phyloP scores from a whole-genome alignment of 2,113 vertebrate species.

The Phrynosoma blainvillii region DNA sequence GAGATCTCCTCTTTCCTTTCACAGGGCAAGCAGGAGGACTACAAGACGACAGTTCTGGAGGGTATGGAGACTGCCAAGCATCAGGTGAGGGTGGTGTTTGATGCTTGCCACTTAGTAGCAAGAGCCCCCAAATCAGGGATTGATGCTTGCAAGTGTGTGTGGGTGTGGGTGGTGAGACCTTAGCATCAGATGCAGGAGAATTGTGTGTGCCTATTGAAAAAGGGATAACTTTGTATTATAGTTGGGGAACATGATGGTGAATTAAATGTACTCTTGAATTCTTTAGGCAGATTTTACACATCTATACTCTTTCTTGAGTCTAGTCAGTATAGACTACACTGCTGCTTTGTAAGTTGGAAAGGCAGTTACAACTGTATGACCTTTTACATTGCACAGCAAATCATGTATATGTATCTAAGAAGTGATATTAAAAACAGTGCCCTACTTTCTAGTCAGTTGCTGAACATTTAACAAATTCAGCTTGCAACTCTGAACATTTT shows the following conservation, averaged over 20 bases:
- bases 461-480: neutral
- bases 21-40: slow-evolving; percentile 88
- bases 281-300: slow-evolving; percentile 79
- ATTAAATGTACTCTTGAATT: slow-evolving; percentile 48
- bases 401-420: neutral
- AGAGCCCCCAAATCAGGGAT: slow-evolving; percentile 78
- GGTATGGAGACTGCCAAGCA: slow-evolving; percentile 88
- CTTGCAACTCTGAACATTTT: neutral
- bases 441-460: neutral
- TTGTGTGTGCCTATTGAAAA: slow-evolving; percentile 31
- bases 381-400: slow-evolving; percentile 49
- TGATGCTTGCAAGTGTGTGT: slow-evolving; percentile 78
- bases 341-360: slow-evolving; percentile 13
- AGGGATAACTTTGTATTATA: slow-evolving; percentile 21
- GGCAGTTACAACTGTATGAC: slow-evolving; percentile 29
- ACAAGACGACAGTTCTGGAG: slow-evolving; percentile 87
- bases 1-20: slow-evolving; percentile 88
- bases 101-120: slow-evolving; percentile 82
- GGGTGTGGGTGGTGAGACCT: slow-evolving; percentile 62
- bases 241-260: neutral
- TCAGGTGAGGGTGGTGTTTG: slow-evolving; percentile 86
- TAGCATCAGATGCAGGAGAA: slow-evolving; percentile 62
- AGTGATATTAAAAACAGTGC: neutral
- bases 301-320: slow-evolving; percentile 72
- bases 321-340: slow-evolving; percentile 58